Evolutionary conservation across 2,888 invertebrate species (phyloP), one percentile per base, ranked within the genome.

Genomic region (Lampropteryx suffumata): DNA sequence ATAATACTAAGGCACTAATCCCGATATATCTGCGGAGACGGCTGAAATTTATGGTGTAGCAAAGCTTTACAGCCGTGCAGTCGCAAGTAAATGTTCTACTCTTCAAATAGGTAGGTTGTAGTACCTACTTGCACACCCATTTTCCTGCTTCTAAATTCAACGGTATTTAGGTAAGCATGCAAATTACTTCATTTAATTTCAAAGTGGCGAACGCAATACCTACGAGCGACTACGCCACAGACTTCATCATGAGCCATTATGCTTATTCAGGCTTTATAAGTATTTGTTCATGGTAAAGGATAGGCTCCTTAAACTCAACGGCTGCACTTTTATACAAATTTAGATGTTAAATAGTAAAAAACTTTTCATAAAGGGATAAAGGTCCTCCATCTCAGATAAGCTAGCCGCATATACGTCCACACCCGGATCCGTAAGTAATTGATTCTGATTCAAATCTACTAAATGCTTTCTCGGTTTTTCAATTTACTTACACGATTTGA

Each of bases 401-500:
- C 17, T 24, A 24, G 4, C 4, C 6, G 4, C 35, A 21, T 11
- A 14, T 27, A 35, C 27, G n/a, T 29, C 35, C 28, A 37, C 50
- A 36, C 21, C 36, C 46, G 10, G 39, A 46, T 42, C 43, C 34
- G 36, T 43, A 55, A 35, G 69, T 72, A 67, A 47, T 48, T 44
- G 48, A 53, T 53, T 53, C 48, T 44, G 48, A 69, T 71, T 65
- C 53, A 60, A 61, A 67, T 71, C 66, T 56, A 67, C 67, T 57
- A 62, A 68, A 69, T 59, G 52, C 64, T 64, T 63, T 55, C 56
- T 61, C 59, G 59, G 65, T 68, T 74, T 69, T 74, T 75, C 72
- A 75, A 73, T 73, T 71, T 69, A 62, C 66, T 67, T 58, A 57
- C 53, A 57, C 65, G 64, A 66, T 64, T 61, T 59, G 66, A 71